Evolutionary conservation across 2,888 invertebrate species (phyloP).

Genomic region (Drosophila histrio): DNA sequence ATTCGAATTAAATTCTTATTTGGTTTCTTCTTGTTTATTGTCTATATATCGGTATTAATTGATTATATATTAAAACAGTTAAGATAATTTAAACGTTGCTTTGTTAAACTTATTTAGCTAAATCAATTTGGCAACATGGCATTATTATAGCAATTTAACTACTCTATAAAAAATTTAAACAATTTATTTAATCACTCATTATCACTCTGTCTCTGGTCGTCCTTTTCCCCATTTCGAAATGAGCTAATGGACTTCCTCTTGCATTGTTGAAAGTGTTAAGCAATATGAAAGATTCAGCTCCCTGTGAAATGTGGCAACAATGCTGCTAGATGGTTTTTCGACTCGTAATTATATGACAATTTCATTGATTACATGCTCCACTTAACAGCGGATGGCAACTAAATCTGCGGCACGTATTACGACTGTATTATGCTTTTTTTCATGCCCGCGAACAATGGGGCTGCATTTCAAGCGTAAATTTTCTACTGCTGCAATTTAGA

Average conservation of each 20-base stretch:
- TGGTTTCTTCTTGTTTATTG: not conserved
- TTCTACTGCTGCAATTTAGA: slow-evolving; percentile 51
- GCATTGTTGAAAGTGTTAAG: slow-evolving; percentile 17
- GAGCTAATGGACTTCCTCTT: slow-evolving; percentile 30
- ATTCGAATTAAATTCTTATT: not conserved
- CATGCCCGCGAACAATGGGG: slow-evolving; percentile 52
- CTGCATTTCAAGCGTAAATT: slow-evolving; percentile 63
- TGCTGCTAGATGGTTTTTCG: slow-evolving; percentile 18
- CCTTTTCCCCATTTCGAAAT: not conserved
- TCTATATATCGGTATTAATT: no score
- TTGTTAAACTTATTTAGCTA: no score
- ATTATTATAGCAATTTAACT: not conserved
- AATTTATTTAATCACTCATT: not conserved
- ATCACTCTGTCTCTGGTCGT: not conserved
- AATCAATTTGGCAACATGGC: not conserved
- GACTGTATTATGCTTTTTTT: slow-evolving; percentile 46
- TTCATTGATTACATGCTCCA: slow-evolving; percentile 66
- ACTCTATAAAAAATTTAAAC: not conserved
- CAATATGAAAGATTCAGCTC: slow-evolving; percentile 1
- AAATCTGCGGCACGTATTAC: slow-evolving; percentile 65
- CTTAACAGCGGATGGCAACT: slow-evolving; percentile 49
- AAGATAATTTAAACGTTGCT: no score
- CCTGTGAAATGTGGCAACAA: slow-evolving; percentile 35
- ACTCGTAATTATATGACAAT: slow-evolving; percentile 66
- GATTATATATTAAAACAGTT: no score